Evolutionary conservation across 2,888 invertebrate genomes (phyloP), one percentile per base, ranked within the genome.

Genomic region (Temnothorax unifasciatus): DNA sequence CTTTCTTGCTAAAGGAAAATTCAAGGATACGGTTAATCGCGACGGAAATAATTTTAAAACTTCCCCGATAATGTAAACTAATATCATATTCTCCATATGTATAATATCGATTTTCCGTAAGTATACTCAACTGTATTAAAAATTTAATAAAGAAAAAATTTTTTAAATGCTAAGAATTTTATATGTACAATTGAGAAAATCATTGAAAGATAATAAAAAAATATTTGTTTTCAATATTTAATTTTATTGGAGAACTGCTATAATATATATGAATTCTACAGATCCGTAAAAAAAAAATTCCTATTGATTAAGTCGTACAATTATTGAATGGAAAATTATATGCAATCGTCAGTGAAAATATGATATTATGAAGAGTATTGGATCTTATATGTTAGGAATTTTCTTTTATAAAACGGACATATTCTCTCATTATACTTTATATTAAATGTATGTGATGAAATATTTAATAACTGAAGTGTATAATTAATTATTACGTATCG

Each of bases 21-120:
- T 76, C 41, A 76, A 82, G 29, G 41, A 82, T 76, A 15, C 18
- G 9, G 61, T 81, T 74, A n/a, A 15, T 47, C n/a, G 8, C 8
- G 2, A 18, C 34, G 8, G 50, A 66, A 76, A 57, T 47, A 50
- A 44, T 50, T 18, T 5, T 34, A 59, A 44, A 15, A 25, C 3
- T 47, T 44, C 3, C 11, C 6, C 4, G 44, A 52, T 79, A 9
- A 44, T 15, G 9, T 57, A 47, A 77, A 68, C 18, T 77, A 29
- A 57, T 57, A 44, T 15, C 15, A 34, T 59, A 44, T 44, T 54
- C 13, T 77, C 13, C 41, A 15, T n/a, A 21, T 21, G 15, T 25
- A 25, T 29, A 63, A 63, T 63, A 57, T 2, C 13, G 13, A 25
- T 57, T 57, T 57, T 25, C 5, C 1, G 13, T 25, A 59, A 3